These are phyloP conservation scores for Cardinalis cardinalis DNA, from an alignment of 2,113 vertebrate genomes.

Conservation along the genomic window DNA sequence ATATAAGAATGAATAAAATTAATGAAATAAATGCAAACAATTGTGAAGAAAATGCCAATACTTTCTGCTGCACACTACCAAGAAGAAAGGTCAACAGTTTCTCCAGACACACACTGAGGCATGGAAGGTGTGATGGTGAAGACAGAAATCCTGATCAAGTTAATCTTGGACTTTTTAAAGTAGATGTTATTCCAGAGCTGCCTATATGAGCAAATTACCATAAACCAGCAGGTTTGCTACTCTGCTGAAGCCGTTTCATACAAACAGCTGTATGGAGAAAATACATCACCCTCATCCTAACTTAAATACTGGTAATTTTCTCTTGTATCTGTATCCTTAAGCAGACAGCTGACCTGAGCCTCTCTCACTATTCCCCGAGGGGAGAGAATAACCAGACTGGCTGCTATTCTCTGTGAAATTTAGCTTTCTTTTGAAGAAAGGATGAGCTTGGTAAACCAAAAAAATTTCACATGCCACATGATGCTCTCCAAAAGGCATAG, in stretches of 20 bases:
- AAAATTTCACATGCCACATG: background rate
- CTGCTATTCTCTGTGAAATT: background rate
- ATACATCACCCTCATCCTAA: background rate
- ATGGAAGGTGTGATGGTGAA: background rate
- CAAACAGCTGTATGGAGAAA: background rate
- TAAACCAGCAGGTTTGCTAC: background rate
- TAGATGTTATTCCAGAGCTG: background rate
- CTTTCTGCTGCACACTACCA: background rate
- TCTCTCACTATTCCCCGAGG: background rate
- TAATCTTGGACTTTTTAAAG: background rate
- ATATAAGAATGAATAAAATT: background rate
- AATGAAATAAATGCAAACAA: background rate
- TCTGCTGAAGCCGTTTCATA: background rate
- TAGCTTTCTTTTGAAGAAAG: background rate
- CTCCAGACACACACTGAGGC: background rate
- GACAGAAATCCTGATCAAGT: background rate
- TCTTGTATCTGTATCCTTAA: background rate
- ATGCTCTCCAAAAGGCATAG: background rate
- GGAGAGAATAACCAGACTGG: background rate
- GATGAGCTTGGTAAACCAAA: background rate
- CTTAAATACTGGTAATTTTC: background rate
- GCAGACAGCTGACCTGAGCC: background rate
- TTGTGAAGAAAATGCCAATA: background rate
- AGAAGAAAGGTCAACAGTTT: background rate
- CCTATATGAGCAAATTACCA: background rate